These are phyloP conservation scores for Anhinga rufa DNA, from an alignment of 2,113 vertebrate species.

Conservation along the genomic window DNA sequence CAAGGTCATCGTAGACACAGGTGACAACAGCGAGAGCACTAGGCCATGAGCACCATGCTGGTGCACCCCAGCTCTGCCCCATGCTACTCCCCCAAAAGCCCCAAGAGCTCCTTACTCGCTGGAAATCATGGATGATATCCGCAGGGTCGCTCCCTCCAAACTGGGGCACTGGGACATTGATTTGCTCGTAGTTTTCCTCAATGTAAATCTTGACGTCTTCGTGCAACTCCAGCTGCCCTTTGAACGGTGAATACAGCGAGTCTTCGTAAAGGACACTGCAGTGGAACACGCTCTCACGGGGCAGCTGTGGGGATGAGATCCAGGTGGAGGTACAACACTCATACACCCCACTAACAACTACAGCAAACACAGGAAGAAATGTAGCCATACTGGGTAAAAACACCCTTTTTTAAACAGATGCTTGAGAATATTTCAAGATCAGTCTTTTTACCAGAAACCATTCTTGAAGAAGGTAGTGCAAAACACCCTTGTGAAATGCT, in stretches of 20 bases:
- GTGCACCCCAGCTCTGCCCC: not conserved
- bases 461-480: not conserved
- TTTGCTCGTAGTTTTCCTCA: conserved; percentile 89
- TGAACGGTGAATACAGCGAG: conserved; percentile 76
- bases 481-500: not conserved
- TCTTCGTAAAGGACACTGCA: conserved; percentile 88
- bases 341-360: not conserved
- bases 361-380: not conserved
- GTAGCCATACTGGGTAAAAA: not conserved
- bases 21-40: not conserved
- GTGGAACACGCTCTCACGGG: conserved; percentile 85
- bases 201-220: conserved; percentile 91
- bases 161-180: conserved; percentile 86
- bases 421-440: not conserved
- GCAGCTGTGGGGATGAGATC: conserved; percentile 68
- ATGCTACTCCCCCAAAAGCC: accelerated
- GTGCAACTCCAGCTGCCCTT: conserved; percentile 81
- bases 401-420: not conserved
- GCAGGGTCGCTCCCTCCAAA: conserved; percentile 90
- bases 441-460: not conserved
- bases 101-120: conserved; percentile 75
- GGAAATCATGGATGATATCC: conserved; percentile 94
- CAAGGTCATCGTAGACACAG: accelerated
- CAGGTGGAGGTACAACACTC: not conserved
- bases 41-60: accelerated